Base-by-base conservation (phyloP, 2,888 invertebrate species). In the Notodonta ziczac region DNA sequence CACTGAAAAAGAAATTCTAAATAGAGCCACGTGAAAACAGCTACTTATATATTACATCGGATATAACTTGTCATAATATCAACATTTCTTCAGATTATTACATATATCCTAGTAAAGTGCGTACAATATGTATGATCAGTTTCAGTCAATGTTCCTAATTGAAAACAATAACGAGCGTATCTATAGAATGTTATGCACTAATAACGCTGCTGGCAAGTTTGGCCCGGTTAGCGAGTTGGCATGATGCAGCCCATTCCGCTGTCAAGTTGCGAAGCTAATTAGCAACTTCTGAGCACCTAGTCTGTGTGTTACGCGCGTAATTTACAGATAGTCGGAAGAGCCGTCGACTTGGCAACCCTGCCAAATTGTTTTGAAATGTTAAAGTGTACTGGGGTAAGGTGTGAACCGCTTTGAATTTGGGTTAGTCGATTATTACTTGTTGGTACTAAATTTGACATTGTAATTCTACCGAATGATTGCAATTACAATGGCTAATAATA, bases 241-340 rank as follows among this genome's bases (percentile, higher is more conserved):
- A 52, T 44, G 44, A 32, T 14, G 46, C 53, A 40, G 58, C 44
- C 39, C 14, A 50, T 60, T 57, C 32, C 40, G 48, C 32, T 13
- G 32, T 32, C 52, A 13, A 52, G 32, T 32, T 52, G 56, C 58
- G 56, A 44, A 53, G 50, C 57, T 62, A 57, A 60, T 58, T 60
- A 54, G 48, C 14, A 50, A 14, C n/a, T 58, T 35, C 32, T 39
- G 14, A 44, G 57, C 12, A 52, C 52, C 52, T 52, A 10, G 32
- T 13, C 5, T 13, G 32, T 32, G 52, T 32, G 16, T 10, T 46
- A 46, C 46, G 13, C 50, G 50, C 50, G 50, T 50, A 9, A 14
- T 50, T 35, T 13, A 52, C 32, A 52, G 32, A 52, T 32, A 32
- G 52, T 32, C 32, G 52, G 32, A 52, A 32, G 32, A 32, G 52